A percentile compares a stretch with the other conserved stretches of the same genome.
Evolutionary conservation across 2,888 invertebrate genomes (phyloP).

Genomic region (Ditula angustiorana): DNA sequence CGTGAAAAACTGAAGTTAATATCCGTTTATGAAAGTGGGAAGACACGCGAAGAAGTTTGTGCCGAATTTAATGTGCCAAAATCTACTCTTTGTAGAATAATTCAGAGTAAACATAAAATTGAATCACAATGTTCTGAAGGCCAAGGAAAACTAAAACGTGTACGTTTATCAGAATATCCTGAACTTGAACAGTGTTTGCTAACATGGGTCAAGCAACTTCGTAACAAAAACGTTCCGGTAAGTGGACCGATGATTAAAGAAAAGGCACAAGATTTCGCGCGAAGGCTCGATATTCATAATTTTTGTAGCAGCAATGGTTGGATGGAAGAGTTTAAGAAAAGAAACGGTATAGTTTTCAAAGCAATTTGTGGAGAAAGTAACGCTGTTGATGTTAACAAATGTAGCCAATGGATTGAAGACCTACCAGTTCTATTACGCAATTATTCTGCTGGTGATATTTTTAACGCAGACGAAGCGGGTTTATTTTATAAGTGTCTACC

Average conservation of each 20-base stretch:
- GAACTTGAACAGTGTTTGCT: not conserved
- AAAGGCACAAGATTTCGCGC: constrained; percentile 44
- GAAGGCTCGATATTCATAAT: constrained; percentile 45
- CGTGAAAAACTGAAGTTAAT: constrained; percentile 29
- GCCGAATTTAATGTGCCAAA: constrained; percentile 45
- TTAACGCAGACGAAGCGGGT: constrained; percentile 42
- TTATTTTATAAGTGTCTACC: constrained; percentile 42
- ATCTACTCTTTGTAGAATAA: constrained; percentile 44
- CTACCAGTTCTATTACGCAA: constrained; percentile 39
- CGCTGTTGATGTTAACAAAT: constrained; percentile 43
- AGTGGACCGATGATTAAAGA: constrained; percentile 8
- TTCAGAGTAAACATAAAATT: constrained; percentile 41
- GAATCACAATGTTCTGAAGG: constrained; percentile 21
- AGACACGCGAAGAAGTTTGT: constrained; percentile 37
- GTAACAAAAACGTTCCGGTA: not conserved
- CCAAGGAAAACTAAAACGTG: constrained; percentile 4
- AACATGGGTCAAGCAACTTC: constrained; percentile 4
- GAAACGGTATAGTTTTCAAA: constrained; percentile 44
- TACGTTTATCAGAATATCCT: not conserved
- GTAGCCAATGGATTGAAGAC: constrained; percentile 44
- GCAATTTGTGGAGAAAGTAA: constrained; percentile 44
- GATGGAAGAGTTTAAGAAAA: constrained; percentile 46
- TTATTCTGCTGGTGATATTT: constrained; percentile 39
- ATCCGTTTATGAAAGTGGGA: constrained; percentile 23
- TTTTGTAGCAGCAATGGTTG: constrained; percentile 47